A percentile compares a stretch with the other conserved stretches of the same genome.
These are phyloP conservation scores for Nothocercus nigrocapillus DNA, from an alignment of 2,113 vertebrate species.

Conservation along the genomic window DNA sequence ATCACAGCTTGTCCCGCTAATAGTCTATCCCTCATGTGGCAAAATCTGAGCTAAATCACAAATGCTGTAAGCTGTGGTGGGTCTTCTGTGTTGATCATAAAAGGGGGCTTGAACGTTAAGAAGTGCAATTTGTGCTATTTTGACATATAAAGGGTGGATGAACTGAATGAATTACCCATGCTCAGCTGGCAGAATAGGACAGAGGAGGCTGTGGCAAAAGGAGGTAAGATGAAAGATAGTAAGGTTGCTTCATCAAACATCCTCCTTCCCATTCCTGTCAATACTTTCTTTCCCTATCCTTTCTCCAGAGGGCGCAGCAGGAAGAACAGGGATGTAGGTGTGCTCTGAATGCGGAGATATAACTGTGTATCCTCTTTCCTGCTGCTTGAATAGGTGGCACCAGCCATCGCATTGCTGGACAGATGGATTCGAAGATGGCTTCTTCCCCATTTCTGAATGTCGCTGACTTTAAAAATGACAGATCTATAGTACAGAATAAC, in stretches of 20 bases:
- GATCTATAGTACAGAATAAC: neutral
- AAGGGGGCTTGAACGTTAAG: neutral
- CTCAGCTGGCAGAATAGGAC: constrained; percentile 44
- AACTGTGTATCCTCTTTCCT: neutral
- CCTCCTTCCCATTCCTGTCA: neutral
- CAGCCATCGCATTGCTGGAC: neutral
- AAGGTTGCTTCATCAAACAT: constrained; percentile 2
- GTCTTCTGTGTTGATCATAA: neutral
- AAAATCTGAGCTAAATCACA: neutral
- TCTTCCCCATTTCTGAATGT: neutral
- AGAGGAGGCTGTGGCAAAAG: neutral
- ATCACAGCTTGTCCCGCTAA: fast-evolving
- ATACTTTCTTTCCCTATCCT: constrained; percentile 36
- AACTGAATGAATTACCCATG: neutral
- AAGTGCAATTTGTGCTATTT: neutral
- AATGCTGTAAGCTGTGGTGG: neutral
- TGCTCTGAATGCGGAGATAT: neutral
- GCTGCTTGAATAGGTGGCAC: fast-evolving
- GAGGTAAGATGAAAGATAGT: neutral
- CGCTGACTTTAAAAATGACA: fast-evolving
- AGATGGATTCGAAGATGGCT: neutral
- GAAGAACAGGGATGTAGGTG: neutral
- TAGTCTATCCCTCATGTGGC: neutral
- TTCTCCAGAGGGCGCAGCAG: constrained; percentile 34
- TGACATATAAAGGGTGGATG: neutral